Evolutionary conservation across 2,888 invertebrate species (phyloP).

Genomic region (Trachelus iudaicus): DNA sequence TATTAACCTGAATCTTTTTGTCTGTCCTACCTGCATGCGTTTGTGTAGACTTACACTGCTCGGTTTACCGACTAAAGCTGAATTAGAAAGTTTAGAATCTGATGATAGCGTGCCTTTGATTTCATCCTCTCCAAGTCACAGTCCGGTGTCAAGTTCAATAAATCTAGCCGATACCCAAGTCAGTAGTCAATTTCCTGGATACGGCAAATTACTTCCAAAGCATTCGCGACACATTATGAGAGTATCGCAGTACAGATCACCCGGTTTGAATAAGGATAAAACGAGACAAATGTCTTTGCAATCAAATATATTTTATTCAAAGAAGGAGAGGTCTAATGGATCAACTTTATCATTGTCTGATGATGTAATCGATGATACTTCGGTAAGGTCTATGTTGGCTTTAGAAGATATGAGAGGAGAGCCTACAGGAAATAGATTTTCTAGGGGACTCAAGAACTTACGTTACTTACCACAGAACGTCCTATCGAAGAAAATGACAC

Average conservation of each 20-base stretch:
- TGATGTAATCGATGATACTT: conserved; percentile 63
- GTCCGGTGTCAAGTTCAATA: conserved; percentile 32
- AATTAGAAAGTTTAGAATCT: conserved; percentile 45
- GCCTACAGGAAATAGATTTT: conserved; percentile 66
- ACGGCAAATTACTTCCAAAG: conserved; percentile 28
- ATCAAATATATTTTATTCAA: not conserved
- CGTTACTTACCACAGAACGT: conserved; percentile 73
- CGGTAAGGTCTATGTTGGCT: conserved; percentile 61
- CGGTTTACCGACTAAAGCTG: conserved; percentile 47
- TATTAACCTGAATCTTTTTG: conserved; percentile 27
- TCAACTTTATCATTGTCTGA: conserved; percentile 49
- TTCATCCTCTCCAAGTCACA: conserved; percentile 35
- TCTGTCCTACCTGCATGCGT: conserved; percentile 47
- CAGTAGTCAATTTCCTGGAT: conserved; percentile 42
- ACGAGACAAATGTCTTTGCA: conserved; percentile 30
- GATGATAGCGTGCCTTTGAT: conserved; percentile 50
- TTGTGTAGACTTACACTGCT: conserved; percentile 49
- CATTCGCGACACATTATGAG: conserved; percentile 30
- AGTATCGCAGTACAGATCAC: conserved; percentile 34
- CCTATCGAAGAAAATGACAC: conserved; percentile 72
- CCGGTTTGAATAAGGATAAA: not conserved
- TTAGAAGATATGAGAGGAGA: conserved; percentile 73
- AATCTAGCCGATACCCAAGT: conserved; percentile 28
- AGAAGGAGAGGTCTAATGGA: conserved; percentile 16
- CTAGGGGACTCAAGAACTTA: conserved; percentile 73